These are phyloP conservation scores for Buphagus erythrorhynchus DNA, from an alignment of 2,797 vertebrate genomes.

Conservation along the genomic window DNA sequence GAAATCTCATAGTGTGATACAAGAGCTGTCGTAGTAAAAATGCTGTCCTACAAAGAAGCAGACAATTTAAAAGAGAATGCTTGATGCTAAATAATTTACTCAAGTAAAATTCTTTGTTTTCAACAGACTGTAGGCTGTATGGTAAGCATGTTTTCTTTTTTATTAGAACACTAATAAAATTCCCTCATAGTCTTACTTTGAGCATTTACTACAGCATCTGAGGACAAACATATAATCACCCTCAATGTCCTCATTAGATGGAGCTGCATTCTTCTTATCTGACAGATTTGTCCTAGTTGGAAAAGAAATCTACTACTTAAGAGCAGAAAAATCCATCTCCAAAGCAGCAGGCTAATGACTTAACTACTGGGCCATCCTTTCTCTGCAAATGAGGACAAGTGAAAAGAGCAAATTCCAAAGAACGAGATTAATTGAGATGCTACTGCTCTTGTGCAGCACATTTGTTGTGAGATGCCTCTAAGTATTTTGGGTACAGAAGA, in stretches of 20 bases:
- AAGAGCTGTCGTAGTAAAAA: background rate
- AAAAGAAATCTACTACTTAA: background rate
- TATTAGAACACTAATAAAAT: background rate
- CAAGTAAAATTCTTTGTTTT: background rate
- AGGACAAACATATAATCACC: background rate
- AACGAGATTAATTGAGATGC: background rate
- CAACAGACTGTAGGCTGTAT: background rate
- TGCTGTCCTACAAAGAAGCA: background rate
- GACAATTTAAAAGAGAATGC: background rate
- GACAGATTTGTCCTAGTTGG: background rate
- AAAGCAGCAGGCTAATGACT: background rate
- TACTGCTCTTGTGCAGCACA: background rate
- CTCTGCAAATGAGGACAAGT: background rate
- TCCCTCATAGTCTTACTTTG: background rate
- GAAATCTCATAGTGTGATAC: background rate
- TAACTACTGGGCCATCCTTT: background rate
- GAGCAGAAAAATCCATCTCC: background rate
- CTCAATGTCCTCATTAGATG: background rate
- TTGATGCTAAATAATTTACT: background rate
- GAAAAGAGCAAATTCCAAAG: background rate
- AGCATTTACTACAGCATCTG: background rate
- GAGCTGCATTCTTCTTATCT: background rate
- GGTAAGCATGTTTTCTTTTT: background rate
- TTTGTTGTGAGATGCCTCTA: background rate
- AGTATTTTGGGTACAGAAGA: background rate